Evolutionary conservation across 2,113 vertebrate species (phyloP), one percentile per base, ranked within the genome.

Genomic region (Phalacrocorax aristotelis): DNA sequence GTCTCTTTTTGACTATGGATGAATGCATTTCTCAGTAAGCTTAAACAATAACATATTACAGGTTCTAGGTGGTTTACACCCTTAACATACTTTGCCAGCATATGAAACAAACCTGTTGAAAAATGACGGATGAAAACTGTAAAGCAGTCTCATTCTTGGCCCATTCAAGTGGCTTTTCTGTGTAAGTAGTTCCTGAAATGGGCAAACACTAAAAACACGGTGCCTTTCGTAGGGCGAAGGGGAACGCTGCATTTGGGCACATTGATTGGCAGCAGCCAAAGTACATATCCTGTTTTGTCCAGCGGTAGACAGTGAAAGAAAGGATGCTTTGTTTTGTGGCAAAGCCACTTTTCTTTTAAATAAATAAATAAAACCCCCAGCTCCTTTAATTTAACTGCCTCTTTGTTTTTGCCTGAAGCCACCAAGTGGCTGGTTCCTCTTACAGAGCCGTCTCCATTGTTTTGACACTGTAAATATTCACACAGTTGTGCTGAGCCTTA

Each of bases 301-400:
- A 3, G 29, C 5, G 42, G 38, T 11, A 66, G 71, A 22, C 52
- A 23, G 34, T 11, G 19, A 21, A 71, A 95, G 71, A 96, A 97
- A 74, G 23, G 22, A 60, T 3, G n/a, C 79, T 83, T 94, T 97
- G 72, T 90, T 92, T n/a, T 52, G 70, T 89, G 83, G 54, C 83
- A 79, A 84, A 80, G 36, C 11, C 38, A 58, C 42, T 92, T 94
- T 34, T 81, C 69, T 76, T 88, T 70, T 7, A 46, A 65, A 87
- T 18, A 62, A 86, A 87, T 30, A 13, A 80, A 79, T 25, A 30
- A 40, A 40, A 6, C 42, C 42, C 8, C 16, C 49, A 71, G 21
- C 48, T 82, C 52, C 57, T 82, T 84, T 38, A 36, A 55, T 78
- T 93, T 80, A 79, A 95, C 34, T 76, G 65, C 21, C 51, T 82